A percentile compares a stretch with the other conserved stretches of the same genome.
Evolutionary conservation across 2,113 vertebrate species (phyloP).

Genomic region (Prolemur simus): DNA sequence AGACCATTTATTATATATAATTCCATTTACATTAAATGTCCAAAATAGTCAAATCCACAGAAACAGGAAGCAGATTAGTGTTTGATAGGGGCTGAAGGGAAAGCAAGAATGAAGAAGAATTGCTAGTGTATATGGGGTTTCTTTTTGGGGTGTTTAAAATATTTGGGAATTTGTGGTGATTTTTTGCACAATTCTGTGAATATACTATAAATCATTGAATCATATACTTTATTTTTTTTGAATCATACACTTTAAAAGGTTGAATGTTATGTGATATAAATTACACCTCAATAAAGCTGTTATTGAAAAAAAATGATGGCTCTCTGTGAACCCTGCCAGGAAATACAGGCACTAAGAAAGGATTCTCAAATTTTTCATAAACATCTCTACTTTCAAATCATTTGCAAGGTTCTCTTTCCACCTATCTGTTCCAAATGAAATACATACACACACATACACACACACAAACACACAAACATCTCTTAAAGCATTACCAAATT

Average conservation of each 20-base stretch:
- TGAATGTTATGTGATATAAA: not conserved
- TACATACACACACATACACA: not conserved
- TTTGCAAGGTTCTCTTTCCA: conserved; percentile 11
- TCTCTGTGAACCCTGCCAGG: not conserved
- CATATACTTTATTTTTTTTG: not conserved
- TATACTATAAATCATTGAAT: not conserved
- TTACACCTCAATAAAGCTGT: conserved; percentile 1
- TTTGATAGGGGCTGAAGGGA: not conserved
- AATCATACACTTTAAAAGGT: not conserved
- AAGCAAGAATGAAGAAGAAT: not conserved
- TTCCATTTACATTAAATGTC: not conserved
- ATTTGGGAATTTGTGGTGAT: not conserved
- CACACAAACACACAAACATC: not conserved
- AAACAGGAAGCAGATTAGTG: not conserved
- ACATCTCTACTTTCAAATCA: conserved; percentile 11
- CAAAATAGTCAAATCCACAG: not conserved
- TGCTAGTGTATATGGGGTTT: not conserved
- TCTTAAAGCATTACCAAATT: not conserved
- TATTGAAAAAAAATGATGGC: not conserved
- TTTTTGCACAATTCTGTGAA: not conserved
- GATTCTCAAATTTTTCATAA: not conserved
- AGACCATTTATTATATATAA: not conserved
- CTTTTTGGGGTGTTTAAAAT: not conserved
- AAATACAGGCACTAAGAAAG: conserved; percentile 8
- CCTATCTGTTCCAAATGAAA: conserved; percentile 20